phyloP scores from a whole-genome alignment of 2,113 vertebrate genomes.

The Gopherus evgoodei region DNA sequence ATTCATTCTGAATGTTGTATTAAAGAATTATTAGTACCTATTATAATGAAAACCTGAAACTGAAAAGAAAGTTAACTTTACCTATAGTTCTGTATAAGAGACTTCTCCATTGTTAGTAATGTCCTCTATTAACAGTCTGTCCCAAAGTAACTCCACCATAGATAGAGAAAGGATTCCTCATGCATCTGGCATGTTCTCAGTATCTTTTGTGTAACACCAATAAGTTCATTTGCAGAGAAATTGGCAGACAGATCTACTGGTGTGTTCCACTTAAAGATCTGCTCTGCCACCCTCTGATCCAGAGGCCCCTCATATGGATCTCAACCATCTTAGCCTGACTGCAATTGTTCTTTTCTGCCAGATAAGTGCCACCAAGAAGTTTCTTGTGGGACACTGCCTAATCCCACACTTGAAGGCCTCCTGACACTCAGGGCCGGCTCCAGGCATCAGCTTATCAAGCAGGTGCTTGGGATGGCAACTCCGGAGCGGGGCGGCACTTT shows the following conservation, averaged over 20 bases:
- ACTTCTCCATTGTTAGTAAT: background rate
- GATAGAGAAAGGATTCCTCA: constrained; percentile 41
- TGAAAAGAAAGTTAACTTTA: background rate
- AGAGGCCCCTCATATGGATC: constrained; percentile 67
- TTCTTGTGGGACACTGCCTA: constrained; percentile 74
- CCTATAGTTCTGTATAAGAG: background rate
- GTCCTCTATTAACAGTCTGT: constrained; percentile 5
- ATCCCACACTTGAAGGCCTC: constrained; percentile 54
- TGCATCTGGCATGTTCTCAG: constrained; percentile 37
- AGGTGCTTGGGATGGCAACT: no score
- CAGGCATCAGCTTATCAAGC: no score
- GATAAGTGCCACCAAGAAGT: constrained; percentile 74
- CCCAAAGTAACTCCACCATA: background rate
- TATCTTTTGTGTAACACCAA: constrained; percentile 65
- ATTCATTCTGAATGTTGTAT: background rate
- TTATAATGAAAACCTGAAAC: background rate
- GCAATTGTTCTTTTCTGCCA: constrained; percentile 66
- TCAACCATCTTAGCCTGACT: constrained; percentile 70
- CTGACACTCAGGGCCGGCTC: background rate
- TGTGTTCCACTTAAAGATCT: constrained; percentile 73
- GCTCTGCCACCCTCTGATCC: constrained; percentile 62
- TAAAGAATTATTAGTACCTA: background rate
- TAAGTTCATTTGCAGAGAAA: constrained; percentile 74
- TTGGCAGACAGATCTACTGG: constrained; percentile 64
- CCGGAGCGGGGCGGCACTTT: no score